Evolutionary conservation across 2,113 vertebrate species (phyloP), one percentile per base, ranked within the genome.

Genomic region (Pterophyllum scalare): DNA sequence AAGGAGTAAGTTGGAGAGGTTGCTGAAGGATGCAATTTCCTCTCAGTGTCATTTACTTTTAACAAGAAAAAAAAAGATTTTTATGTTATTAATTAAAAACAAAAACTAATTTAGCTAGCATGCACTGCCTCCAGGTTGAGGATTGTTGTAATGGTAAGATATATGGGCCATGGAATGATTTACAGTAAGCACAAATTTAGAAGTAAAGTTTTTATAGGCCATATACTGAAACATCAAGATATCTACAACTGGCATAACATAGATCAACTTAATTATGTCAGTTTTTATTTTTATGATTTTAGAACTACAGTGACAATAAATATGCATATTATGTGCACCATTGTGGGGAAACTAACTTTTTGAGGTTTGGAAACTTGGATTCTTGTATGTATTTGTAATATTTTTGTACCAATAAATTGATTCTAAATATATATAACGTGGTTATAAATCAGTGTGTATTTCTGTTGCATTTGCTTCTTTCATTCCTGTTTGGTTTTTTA

Each of bases 331-430:
- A 22, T 83, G 61, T 40, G 56, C 43, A n/a, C 65, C 31, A 52
- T n/a, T 8, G 14, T 77, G 77, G 62, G 56, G 79, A 75, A 90
- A 90, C 75, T 88, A 90, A 91, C 84, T 60, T 78, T 58, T 74
- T 78, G 54, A 80, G 43, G 79, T 49, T 79, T 64, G 15, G 43
- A 92, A 81, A 82, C 26, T 78, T 87, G 33, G 10, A 62, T 82
- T 83, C 77, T 80, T 92, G 72, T 82, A 90, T 89, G 58, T 80
- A 89, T 92, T 90, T 93, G 87, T 91, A 83, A 89, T 92, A 90
- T 92, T 95, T 94, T 93, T 94, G 75, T 93, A 93, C 87, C 87
- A 94, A 94, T 95, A 95, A 95, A 95, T 88, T 83, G 70, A 83
- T 14, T 80, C 59, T 82, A 56, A 87, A 90, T 77, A n/a, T 82